Evolutionary conservation across 2,888 invertebrate species (phyloP), one percentile per base, ranked within the genome.

Genomic region (Elysia crispata): DNA sequence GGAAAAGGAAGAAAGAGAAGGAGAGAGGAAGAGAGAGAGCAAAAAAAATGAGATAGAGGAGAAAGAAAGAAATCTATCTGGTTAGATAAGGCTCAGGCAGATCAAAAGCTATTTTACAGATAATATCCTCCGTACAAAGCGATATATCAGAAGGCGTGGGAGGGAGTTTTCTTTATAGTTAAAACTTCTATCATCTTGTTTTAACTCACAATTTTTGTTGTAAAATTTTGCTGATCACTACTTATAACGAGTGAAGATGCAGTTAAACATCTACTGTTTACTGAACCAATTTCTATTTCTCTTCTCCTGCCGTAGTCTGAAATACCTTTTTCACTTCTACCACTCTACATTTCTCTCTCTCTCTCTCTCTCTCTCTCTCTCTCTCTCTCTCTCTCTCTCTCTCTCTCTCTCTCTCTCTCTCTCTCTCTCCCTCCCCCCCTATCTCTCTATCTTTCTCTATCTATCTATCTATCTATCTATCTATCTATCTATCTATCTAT

Each of bases 361-460:
- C 54, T 69, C 49, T 64, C 33, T 50, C 23, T 25, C 20, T 28
- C 28, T 74, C 30, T 41, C 33, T 31, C 25, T 64, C 25, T 54
- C 33, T n/a, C 50, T 74, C 28, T 74, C 11, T 25, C 31, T 64
- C 18, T 79, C 31, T 31, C 31, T 31, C 57, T 73, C 6, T 62
- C 62, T 74, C 18, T 73, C 54, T 67, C 20, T 50, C 70, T 77
- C 11, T 69, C 64, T 66, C 20, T 66, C 30, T 66, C 20, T 49
- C 49, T 76, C 6, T 66, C 66, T 66, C 18, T 64, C 64, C 11
- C 13, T 76, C 76, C 41, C 15, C 70, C 69, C 33, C 18, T 66
- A 66, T 49, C 3, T 77, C 30, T n/a, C 6, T 49, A 1, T 31
- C 8, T 49, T 31, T 31, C 3, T 76, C 31, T 23, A 18, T 54